Evolutionary conservation across 2,113 vertebrate species (phyloP).

Genomic region (Lathamus discolor): DNA sequence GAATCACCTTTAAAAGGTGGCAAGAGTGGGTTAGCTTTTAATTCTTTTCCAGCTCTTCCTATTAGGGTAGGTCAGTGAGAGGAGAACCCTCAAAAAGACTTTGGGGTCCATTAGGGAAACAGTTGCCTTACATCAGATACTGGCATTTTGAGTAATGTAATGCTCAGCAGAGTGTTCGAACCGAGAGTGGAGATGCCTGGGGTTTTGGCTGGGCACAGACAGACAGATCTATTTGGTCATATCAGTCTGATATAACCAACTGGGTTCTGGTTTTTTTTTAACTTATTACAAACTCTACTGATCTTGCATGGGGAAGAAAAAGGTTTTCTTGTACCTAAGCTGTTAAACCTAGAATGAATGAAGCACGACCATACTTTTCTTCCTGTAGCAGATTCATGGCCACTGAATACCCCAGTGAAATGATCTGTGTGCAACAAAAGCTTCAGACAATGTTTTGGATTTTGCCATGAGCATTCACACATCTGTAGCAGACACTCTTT

Average conservation of each 20-base stretch:
- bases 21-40: background rate
- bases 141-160: background rate
- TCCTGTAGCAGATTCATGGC: background rate
- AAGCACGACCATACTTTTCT: background rate
- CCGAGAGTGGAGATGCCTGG: background rate
- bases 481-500: background rate
- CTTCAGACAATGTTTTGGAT: rapidly evolving
- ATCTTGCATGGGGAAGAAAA: background rate
- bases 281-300: background rate
- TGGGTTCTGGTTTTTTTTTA: background rate
- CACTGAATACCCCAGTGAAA: rapidly evolving
- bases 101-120: background rate
- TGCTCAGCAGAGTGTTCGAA: background rate
- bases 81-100: background rate
- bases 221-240: background rate
- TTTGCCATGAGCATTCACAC: background rate
- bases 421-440: background rate
- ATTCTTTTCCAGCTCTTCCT: background rate
- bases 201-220: background rate
- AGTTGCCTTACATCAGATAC: background rate
- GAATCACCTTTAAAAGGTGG: constrained; percentile 31
- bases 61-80: background rate
- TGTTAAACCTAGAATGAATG: background rate
- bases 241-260: background rate
- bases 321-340: background rate